Evolutionary conservation across 2,797 vertebrate species (phyloP).

Genomic region (Eulemur mongoz): DNA sequence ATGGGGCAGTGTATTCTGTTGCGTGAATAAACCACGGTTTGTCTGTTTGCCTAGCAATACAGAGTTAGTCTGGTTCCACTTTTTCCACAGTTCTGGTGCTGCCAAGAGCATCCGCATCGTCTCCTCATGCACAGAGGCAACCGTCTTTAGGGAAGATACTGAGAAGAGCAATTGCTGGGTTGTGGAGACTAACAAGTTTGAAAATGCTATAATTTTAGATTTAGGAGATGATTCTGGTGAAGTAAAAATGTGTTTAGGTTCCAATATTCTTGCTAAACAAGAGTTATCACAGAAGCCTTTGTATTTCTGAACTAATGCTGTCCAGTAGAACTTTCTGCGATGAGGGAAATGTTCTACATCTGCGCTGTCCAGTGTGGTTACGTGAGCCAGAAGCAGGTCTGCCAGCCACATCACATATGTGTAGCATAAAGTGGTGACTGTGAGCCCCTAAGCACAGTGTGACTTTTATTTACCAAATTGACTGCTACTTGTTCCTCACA

Average conservation of each 20-base stretch:
- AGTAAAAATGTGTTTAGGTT: not conserved
- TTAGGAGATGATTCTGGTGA: not conserved
- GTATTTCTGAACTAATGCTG: not conserved
- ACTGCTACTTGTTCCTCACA: not conserved
- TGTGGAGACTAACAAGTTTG: not conserved
- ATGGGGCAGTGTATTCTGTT: not conserved
- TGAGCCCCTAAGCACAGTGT: not conserved
- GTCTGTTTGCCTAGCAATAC: not conserved
- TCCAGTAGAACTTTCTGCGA: too few species aligned
- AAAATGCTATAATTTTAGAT: not conserved
- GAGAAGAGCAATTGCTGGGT: not conserved
- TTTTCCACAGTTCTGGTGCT: not conserved
- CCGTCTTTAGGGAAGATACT: not conserved
- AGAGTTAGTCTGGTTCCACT: not conserved
- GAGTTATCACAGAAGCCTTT: not conserved
- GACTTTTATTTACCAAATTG: not conserved
- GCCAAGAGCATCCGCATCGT: not conserved
- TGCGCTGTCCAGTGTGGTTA: fast-evolving
- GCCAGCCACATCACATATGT: fast-evolving
- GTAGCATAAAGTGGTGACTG: not conserved
- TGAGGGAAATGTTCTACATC: not conserved
- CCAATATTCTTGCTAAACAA: not conserved
- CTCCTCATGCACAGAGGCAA: fast-evolving
- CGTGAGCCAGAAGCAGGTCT: not conserved
- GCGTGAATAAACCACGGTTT: not conserved